phyloP scores from a whole-genome alignment of 2,888 invertebrate genomes.

The Heliconius aoede region DNA sequence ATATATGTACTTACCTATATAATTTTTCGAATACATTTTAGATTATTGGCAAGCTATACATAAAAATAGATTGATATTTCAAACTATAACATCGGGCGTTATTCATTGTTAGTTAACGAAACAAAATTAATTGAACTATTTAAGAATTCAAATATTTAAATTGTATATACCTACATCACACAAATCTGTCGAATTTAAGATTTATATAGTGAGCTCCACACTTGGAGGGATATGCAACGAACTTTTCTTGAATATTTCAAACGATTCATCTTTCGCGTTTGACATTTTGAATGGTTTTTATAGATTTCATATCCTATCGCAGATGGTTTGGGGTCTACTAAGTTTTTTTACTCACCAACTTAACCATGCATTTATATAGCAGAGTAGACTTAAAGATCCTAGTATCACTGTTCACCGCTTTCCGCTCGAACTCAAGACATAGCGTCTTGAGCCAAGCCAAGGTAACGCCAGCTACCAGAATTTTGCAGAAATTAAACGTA shows the following conservation, averaged over 20 bases:
- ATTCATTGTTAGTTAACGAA: background rate
- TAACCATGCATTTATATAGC: background rate
- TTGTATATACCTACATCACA: background rate
- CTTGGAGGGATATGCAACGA: slow-evolving; percentile 36
- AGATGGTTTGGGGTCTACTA: slow-evolving; percentile 36
- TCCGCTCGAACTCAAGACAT: background rate
- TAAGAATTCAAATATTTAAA: background rate
- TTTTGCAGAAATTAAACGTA: too few relatives aligned
- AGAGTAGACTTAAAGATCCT: background rate
- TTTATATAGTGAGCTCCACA: slow-evolving; percentile 19
- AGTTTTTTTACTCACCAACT: slow-evolving; percentile 6
- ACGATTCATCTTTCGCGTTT: slow-evolving; percentile 42
- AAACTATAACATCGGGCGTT: too few relatives aligned
- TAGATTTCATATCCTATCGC: slow-evolving; percentile 41
- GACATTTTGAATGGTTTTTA: slow-evolving; percentile 44
- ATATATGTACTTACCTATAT: too few relatives aligned
- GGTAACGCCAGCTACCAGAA: too few relatives aligned
- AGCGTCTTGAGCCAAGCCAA: background rate
- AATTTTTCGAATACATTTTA: too few relatives aligned
- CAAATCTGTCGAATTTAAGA: slow-evolving; percentile 13
- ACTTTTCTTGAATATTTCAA: slow-evolving; percentile 26
- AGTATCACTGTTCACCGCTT: background rate
- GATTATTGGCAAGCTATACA: too few relatives aligned
- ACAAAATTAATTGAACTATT: background rate
- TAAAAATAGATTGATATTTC: too few relatives aligned